Conservation (phyloP, 2,888 invertebrate species). For the Cabera pusaria region DNA sequence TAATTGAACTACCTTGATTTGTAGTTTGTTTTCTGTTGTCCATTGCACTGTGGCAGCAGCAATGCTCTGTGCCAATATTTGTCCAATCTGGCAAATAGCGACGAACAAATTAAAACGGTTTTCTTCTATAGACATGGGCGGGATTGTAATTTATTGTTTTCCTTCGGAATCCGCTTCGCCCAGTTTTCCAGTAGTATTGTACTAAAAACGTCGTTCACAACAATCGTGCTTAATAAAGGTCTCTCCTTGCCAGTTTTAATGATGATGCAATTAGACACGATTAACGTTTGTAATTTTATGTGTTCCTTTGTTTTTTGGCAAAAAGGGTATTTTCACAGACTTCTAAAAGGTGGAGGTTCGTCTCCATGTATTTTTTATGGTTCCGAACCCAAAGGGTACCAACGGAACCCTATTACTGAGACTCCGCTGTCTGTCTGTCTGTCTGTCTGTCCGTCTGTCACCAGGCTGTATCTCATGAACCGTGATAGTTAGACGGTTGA, state of each 20-base stretch:
- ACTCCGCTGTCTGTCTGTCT: too few relatives aligned
- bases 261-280: constrained; percentile 3
- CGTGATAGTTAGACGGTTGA: too few relatives aligned
- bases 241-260: constrained; percentile 13
- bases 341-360: too few relatives aligned
- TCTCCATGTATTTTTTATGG: too few relatives aligned
- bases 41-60: constrained; percentile 17
- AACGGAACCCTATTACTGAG: too few relatives aligned
- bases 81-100: constrained; percentile 52
- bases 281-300: too few relatives aligned
- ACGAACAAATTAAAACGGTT: constrained; percentile 61
- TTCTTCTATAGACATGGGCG: constrained; percentile 36
- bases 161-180: constrained; percentile 14
- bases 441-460: too few relatives aligned
- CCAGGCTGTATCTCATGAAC: too few relatives aligned
- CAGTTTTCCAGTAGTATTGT: constrained; percentile 1
- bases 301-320: constrained; percentile 1
- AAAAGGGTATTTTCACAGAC: too few relatives aligned
- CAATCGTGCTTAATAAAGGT: too few relatives aligned
- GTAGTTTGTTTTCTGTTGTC: not conserved
- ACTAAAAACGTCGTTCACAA: constrained; percentile 2
- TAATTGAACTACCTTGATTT: too few relatives aligned
- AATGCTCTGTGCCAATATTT: constrained; percentile 61
- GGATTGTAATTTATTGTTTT: constrained; percentile 27
- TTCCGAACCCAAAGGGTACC: too few relatives aligned